Conservation (phyloP, 2,888 invertebrate genomes). For the Pachymerium ferrugineum region DNA sequence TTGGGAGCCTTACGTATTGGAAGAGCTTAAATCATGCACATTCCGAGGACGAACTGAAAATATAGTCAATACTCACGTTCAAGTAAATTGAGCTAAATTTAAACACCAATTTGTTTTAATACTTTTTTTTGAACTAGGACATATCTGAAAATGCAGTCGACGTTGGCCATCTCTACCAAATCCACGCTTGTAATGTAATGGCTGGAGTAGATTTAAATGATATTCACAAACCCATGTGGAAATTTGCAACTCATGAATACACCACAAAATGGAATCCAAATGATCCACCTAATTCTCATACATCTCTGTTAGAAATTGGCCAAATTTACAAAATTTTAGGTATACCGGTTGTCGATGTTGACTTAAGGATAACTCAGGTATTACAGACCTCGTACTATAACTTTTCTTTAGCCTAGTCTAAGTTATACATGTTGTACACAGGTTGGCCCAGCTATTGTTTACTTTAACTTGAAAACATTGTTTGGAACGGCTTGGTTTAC, state of each 20-base stretch:
- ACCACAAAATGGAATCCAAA: constrained; percentile 54
- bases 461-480: constrained; percentile 48
- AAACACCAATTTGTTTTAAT: too few species aligned
- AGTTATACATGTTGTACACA: constrained; percentile 36
- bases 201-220: constrained; percentile 49
- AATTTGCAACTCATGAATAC: constrained; percentile 58
- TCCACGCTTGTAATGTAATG: constrained; percentile 62
- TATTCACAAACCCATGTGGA: constrained; percentile 46
- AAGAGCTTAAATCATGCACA: constrained; percentile 57
- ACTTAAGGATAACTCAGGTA: constrained; percentile 64
- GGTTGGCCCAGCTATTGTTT: constrained; percentile 52
- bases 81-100: constrained; percentile 55
- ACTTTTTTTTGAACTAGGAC: too few species aligned
- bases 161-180: constrained; percentile 67
- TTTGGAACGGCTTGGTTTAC: constrained; percentile 56
- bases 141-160: constrained; percentile 88
- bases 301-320: constrained; percentile 58
- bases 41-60: constrained; percentile 75
- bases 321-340: constrained; percentile 61
- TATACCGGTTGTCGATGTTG: constrained; percentile 55
- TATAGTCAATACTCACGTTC: constrained; percentile 67
- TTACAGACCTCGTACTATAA: too few species aligned
- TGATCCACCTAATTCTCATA: constrained; percentile 53
- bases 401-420: not conserved
- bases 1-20: constrained; percentile 60